Conservation (phyloP, 2,888 invertebrate species). For the Amphimallon solstitiale region DNA sequence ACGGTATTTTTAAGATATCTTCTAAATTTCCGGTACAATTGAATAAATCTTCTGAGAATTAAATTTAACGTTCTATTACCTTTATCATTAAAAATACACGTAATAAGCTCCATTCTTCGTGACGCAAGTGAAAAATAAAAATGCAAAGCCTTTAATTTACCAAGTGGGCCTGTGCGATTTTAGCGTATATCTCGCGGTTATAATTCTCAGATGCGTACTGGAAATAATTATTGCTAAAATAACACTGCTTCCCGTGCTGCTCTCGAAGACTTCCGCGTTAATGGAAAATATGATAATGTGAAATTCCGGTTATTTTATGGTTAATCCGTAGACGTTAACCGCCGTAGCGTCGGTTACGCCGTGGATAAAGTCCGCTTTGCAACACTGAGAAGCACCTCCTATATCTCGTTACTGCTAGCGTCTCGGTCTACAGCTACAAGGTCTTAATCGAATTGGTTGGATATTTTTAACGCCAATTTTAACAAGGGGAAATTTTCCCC, state of each 20-base stretch:
- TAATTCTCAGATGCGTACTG: neutral
- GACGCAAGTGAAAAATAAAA: neutral
- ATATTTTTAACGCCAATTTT: too few species aligned
- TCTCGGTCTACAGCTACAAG: too few species aligned
- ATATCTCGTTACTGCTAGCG: too few species aligned
- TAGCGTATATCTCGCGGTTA: conserved; percentile 5
- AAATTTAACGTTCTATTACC: too few species aligned
- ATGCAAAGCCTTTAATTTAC: conserved; percentile 9
- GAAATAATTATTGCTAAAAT: conserved; percentile 18
- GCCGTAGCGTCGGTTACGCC: neutral
- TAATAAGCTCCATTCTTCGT: too few species aligned
- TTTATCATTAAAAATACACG: too few species aligned
- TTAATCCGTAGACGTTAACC: neutral
- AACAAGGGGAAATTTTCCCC: too few species aligned
- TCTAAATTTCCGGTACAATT: too few species aligned
- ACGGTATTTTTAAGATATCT: too few species aligned
- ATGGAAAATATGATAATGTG: conserved; percentile 19
- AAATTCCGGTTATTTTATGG: neutral
- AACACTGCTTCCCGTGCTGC: neutral
- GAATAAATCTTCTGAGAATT: too few species aligned
- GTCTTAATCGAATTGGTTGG: too few species aligned
- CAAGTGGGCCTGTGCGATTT: neutral
- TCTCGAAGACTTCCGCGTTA: neutral
- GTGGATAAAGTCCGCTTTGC: neutral
- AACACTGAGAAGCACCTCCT: too few species aligned